Evolutionary conservation across 37 sponge, comb jelly and placozoan species (phyloP).

Genomic region (Tethya wilhelma): DNA sequence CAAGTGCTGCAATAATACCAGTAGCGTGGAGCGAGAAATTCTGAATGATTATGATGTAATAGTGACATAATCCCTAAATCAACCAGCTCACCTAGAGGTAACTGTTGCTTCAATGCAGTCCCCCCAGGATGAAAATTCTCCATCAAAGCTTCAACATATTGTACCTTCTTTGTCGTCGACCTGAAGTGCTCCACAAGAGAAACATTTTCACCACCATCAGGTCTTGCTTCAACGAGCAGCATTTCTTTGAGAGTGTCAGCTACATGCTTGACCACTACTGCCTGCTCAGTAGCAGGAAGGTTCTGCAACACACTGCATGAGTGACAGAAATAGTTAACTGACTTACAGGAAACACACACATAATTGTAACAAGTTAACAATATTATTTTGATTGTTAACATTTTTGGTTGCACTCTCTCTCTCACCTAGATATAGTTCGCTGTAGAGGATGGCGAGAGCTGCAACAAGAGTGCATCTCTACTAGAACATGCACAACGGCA

Average conservation of each 20-base stretch:
- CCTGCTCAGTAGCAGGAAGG: background rate
- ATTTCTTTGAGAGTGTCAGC: background rate
- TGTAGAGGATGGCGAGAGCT: slow-evolving; percentile 63
- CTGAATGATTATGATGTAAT: background rate
- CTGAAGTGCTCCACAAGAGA: too few relatives aligned
- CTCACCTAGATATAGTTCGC: slow-evolving; percentile 51
- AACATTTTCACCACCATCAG: too few relatives aligned
- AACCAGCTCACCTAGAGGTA: slow-evolving; percentile 44
- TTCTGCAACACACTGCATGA: slow-evolving; percentile 28
- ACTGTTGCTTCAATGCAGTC: slow-evolving; percentile 5
- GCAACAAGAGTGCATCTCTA: slow-evolving; percentile 63
- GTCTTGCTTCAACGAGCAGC: too few relatives aligned
- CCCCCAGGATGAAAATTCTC: slow-evolving; percentile 58
- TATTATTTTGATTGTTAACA: background rate
- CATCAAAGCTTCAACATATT: slow-evolving; percentile 50
- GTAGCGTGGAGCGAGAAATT: too few relatives aligned
- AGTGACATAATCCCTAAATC: background rate
- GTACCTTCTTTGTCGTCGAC: background rate
- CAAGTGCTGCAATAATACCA: too few relatives aligned
- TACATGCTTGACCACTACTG: background rate
- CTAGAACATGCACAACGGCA: slow-evolving; percentile 14
- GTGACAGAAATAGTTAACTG: background rate
- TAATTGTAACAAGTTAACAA: background rate
- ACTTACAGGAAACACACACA: background rate
- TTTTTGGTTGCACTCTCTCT: background rate